Base-by-base conservation (phyloP, 2,113 vertebrate genomes). In the Ciconia boyciana region DNA sequence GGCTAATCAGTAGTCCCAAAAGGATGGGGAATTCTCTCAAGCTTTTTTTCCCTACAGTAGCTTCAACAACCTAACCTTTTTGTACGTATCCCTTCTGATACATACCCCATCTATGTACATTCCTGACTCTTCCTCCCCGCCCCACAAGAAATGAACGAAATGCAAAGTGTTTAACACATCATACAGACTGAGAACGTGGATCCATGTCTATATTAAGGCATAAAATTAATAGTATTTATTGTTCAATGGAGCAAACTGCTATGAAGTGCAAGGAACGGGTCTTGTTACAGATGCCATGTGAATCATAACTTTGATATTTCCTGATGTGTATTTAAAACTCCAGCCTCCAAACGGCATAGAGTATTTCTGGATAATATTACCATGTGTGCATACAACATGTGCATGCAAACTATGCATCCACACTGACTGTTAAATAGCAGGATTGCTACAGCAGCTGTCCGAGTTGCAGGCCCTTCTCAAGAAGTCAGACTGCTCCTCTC, bases 121-220 rank as follows among this genome's bases (percentile, higher is more conserved):
- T 72, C 70, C 41, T 54, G 61, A 61, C 54, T 68, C 46, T 72
- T 90, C 76, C 55, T 81, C 51, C 77, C 55, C 60, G 52, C 43
- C 39, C n/a, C 74, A 58, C 9, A 31, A 91, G 61, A 94, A 94
- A 83, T n/a, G 75, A 87, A 88, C 65, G 80, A 94, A 85, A 94
- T 20, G 3, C 68, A 25, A 55, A 96, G 69, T 17, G 74, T 93
- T 91, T 77, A 93, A 90, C 39, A 66, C 60, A 93, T 61, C 91
- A 74, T 20, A 58, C 70, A 72, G 75, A 28, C 68, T 60, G 66
- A 83, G 82, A 85, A 93, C 1, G 1, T 36, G 84, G 51, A 89
- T 58, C 78, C 78, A 91, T 94, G 93, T 12, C 97, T 97, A 95
- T 96, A 97, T 95, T 96, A 97, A 96, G 96, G 94, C 93, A 96